Base-by-base conservation (phyloP, 1,140 invertebrate genomes). In the Ceratitis capitata region DNA sequence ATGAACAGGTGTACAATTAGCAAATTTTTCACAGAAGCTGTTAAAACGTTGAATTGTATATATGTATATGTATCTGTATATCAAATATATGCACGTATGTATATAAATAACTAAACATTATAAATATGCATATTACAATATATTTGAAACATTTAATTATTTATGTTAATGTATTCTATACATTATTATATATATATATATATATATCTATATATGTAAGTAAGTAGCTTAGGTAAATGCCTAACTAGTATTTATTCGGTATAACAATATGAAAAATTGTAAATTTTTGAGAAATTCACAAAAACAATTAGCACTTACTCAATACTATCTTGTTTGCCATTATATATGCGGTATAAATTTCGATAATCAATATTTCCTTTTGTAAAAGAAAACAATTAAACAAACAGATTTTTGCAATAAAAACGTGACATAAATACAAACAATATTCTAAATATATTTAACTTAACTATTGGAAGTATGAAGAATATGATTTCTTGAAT, bases 41-140 rank as follows among this genome's bases (percentile, higher is more conserved):
- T 78, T 78, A 45, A 78, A 78, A 78, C 69, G 39, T 78, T 78
- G 45, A 78, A 45, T 78, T 78, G 69, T 78, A 61, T 61, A 29
- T 26, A n/a, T n/a, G n/a, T n/a, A n/a, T n/a, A n/a, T n/a, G n/a
- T n/a, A n/a, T 64, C 12, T 64, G 45, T 78, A 45, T 78, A 78
- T 61, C 14, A 29, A 61, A 29, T 26, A n/a, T n/a, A n/a, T n/a
- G n/a, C n/a, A n/a, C n/a, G n/a, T n/a, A n/a, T 64, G 29, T 64
- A 78, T 78, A 45, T 78, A 78, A 78, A 42, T 78, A 78, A 78
- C 35, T 78, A 47, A 45, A 26, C 23, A 45, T 45, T 78, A 78
- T 26, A 35, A 78, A 78, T 78, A 78, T 23, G 69, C 69, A 45
- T 45, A 78, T 42, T 78, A 47, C 39, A 45, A 78, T 78, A 69